phyloP scores from a whole-genome alignment of 2,888 invertebrate species.

The Mystacides longicornis region DNA sequence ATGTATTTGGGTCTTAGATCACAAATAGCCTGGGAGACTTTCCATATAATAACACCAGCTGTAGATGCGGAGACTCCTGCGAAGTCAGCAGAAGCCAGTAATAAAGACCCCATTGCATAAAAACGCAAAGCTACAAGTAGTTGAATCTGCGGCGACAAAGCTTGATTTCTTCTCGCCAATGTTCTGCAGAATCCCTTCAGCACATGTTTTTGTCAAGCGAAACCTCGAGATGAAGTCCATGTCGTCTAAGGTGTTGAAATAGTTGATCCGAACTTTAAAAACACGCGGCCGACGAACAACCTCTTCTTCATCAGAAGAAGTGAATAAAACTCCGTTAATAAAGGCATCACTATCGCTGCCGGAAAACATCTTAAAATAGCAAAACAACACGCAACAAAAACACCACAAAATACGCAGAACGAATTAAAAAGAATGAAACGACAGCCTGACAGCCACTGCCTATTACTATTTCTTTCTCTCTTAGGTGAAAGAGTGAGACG shows the following conservation, averaged over 20 bases:
- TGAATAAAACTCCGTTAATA: no score
- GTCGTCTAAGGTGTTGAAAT: conserved; percentile 3
- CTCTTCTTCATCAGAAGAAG: no score
- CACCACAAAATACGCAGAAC: no score
- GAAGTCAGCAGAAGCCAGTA: not conserved
- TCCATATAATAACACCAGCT: conserved; percentile 1
- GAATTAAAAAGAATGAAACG: no score
- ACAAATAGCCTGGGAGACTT: conserved; percentile 1
- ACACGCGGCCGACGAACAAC: not conserved
- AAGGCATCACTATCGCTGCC: no score
- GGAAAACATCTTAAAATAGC: no score
- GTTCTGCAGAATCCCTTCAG: not conserved
- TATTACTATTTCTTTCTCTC: no score
- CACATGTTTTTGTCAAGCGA: not conserved
- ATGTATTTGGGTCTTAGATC: not conserved
- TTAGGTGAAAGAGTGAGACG: no score
- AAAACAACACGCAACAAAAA: no score
- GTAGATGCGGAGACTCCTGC: not conserved
- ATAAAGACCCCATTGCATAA: not conserved
- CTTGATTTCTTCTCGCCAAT: not conserved
- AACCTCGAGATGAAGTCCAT: not conserved
- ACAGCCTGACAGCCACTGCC: no score
- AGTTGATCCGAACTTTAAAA: conserved; percentile 1
- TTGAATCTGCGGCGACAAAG: not conserved
- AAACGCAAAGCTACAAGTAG: not conserved